Percentiles rank a stretch among this genome's conserved stretches.
These are phyloP conservation scores for Tenthredo amoena DNA, from an alignment of 2,888 invertebrate species.

Conservation along the genomic window DNA sequence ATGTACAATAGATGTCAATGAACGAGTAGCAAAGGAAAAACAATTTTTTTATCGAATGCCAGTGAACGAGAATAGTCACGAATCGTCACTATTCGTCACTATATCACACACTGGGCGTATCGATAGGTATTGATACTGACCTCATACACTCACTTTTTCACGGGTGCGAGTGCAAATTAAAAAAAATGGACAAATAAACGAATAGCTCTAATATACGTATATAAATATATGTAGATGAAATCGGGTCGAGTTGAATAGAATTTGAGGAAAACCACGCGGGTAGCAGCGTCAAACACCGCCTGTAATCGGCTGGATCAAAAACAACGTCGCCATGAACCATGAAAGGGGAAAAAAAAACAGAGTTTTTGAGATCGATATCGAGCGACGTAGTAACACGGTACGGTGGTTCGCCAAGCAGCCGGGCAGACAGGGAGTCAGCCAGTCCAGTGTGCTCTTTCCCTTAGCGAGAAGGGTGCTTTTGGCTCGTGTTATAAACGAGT, in stretches of 20 bases:
- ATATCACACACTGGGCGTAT: no score
- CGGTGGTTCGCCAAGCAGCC: slow-evolving; percentile 26
- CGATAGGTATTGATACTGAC: no score
- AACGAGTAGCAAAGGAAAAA: no score
- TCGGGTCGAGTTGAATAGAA: background rate
- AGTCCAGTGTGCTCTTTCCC: slow-evolving; percentile 43
- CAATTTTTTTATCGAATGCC: no score
- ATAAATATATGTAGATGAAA: background rate
- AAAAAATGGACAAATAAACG: no score
- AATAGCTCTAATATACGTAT: no score
- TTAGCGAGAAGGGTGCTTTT: slow-evolving; percentile 37
- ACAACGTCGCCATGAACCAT: slow-evolving; percentile 2
- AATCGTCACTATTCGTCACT: no score
- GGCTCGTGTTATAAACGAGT: slow-evolving; percentile 54
- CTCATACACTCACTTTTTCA: no score
- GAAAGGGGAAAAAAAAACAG: background rate
- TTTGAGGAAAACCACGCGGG: background rate
- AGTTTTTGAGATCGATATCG: slow-evolving; percentile 38
- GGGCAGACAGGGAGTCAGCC: slow-evolving; percentile 55
- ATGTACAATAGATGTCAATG: no score
- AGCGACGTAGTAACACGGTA: slow-evolving; percentile 42
- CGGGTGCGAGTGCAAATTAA: no score
- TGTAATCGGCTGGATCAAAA: slow-evolving; percentile 31
- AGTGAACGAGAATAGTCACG: no score
- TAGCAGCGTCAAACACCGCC: slow-evolving; percentile 12